Percentiles rank a stretch among this genome's conserved stretches.
Evolutionary conservation across 2,888 invertebrate species (phyloP).

Genomic region (Papilio demoleus): DNA sequence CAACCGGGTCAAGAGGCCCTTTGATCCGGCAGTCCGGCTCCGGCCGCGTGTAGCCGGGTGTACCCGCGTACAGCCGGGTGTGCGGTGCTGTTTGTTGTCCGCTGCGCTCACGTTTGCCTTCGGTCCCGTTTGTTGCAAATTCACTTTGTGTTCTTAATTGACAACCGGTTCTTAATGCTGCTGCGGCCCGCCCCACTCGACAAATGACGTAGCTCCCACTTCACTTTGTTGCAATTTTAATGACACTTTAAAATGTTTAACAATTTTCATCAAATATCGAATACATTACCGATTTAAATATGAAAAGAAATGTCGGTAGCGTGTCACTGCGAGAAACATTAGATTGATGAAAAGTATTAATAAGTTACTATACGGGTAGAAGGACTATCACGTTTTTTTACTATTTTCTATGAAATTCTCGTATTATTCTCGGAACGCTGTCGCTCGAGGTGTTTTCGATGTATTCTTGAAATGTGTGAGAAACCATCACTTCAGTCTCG

Average conservation of each 20-base stretch:
- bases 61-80: background rate
- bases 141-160: conserved; percentile 29
- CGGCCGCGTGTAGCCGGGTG: background rate
- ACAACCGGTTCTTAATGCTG: background rate
- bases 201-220: background rate
- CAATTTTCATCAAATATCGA: background rate
- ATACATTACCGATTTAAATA: background rate
- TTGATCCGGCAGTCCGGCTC: conserved; percentile 34
- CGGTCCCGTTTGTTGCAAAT: conserved; percentile 27
- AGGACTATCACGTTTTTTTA: too few species aligned
- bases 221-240: conserved; percentile 1
- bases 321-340: too few species aligned
- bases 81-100: conserved; percentile 16
- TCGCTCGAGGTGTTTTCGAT: background rate
- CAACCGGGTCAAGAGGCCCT: conserved; percentile 35
- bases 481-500: too few species aligned
- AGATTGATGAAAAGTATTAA: too few species aligned
- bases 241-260: background rate
- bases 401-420: background rate
- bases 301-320: background rate
- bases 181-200: background rate
- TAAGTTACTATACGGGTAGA: too few species aligned
- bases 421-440: background rate
- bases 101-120: conserved; percentile 4
- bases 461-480: background rate